Evolutionary conservation across 2,797 vertebrate genomes (phyloP).

Genomic region (Xyrichtys novacula): DNA sequence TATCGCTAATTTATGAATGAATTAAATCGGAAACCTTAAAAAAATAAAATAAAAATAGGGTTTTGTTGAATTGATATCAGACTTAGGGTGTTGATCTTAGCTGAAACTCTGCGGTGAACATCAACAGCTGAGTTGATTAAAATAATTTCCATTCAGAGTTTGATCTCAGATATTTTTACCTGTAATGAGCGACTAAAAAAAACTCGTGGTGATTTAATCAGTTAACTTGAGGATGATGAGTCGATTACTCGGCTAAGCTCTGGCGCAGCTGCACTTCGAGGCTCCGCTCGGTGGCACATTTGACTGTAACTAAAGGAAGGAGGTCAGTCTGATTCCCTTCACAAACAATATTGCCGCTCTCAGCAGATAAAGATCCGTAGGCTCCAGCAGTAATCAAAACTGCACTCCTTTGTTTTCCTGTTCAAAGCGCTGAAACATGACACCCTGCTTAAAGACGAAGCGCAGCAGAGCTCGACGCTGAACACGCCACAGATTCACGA

Average conservation of each 20-base stretch:
- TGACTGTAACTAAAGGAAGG: not conserved
- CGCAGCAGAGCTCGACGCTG: constrained; percentile 12
- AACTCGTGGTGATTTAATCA: not conserved
- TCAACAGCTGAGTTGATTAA: too few species aligned
- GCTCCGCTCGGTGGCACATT: not conserved
- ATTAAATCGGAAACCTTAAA: too few species aligned
- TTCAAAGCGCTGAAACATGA: constrained; percentile 50
- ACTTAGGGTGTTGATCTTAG: too few species aligned
- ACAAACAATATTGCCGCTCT: not conserved
- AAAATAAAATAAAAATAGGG: too few species aligned
- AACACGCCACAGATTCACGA: constrained; percentile 3
- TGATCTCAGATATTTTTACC: too few species aligned
- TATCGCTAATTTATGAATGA: too few species aligned
- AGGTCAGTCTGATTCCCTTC: not conserved
- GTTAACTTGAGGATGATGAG: not conserved
- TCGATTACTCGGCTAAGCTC: not conserved
- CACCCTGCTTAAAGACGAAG: constrained; percentile 31
- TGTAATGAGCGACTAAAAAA: too few species aligned
- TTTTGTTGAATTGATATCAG: too few species aligned
- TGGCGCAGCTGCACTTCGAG: not conserved
- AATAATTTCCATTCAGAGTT: too few species aligned
- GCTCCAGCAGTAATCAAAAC: constrained; percentile 15
- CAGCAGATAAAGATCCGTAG: not conserved
- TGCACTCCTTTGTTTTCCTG: not conserved
- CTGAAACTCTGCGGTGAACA: too few species aligned